Conservation (phyloP, 92 coral and sea anemone genomes). For the Pocillopora grandis region DNA sequence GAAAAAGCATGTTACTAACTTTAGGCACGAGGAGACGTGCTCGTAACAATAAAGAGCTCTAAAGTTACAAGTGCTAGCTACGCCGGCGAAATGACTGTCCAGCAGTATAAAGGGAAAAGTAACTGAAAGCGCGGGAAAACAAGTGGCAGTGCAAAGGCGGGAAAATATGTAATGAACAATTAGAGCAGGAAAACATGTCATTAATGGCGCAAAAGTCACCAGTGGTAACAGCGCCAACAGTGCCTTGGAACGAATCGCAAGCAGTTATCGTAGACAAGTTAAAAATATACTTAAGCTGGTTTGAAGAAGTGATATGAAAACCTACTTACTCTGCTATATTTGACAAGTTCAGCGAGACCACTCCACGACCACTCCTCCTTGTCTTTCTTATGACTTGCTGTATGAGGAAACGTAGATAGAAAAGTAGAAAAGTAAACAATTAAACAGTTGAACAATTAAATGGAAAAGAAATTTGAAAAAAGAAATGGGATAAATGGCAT, state of each 20-base stretch:
- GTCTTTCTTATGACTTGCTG: constrained; percentile 59
- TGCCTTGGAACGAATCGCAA: not conserved
- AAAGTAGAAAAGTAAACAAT: not conserved
- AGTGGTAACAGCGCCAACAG: not conserved
- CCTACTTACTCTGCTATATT: constrained; percentile 49
- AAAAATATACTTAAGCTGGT: no score
- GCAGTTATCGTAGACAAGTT: no score
- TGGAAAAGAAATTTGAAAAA: not conserved
- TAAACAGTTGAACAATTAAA: not conserved
- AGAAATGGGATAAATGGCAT: not conserved
- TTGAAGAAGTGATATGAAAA: not conserved
- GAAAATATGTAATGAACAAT: no score
- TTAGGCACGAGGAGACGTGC: not conserved
- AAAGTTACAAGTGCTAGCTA: no score
- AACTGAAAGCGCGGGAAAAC: not conserved
- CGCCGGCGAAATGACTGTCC: no score
- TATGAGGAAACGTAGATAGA: not conserved
- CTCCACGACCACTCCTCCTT: constrained; percentile 95
- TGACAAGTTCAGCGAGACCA: constrained; percentile 89
- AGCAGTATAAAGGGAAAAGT: not conserved
- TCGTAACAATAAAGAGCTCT: no score
- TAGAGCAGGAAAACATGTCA: not conserved
- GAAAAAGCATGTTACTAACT: not conserved
- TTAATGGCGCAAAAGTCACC: not conserved
- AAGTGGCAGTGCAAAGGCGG: not conserved